Evolutionary conservation across 2,888 invertebrate species (phyloP), one percentile per base, ranked within the genome.

Genomic region (Celastrina argiolus): DNA sequence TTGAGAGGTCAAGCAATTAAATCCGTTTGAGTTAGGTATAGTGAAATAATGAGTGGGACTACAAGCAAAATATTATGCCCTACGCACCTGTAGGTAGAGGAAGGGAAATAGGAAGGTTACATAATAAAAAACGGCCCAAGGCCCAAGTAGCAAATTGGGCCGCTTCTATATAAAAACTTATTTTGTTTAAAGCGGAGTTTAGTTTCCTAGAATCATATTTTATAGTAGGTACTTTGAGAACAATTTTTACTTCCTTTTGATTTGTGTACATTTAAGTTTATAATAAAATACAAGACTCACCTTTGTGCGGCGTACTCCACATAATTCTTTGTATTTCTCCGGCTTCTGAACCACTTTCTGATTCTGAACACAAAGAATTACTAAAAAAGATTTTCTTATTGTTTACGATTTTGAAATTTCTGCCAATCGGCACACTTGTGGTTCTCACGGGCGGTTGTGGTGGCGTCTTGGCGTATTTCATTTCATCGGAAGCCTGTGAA

Each of bases 281-380:
- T 45, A 14, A 36, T 6, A 61, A 56, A 18, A 51, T 42, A 63
- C 59, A 63, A 65, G 7, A 64, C 76, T 75, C 71, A 78, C 77
- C 77, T 70, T 76, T 76, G 26, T 70, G 73, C 7, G 72, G 64
- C 74, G 83, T 81, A 72, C 76, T 82, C 71, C 85, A 88, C 76
- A 93, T 82, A 75, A 94, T 94, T 73, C 93, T 89, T 76, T 94
- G 94, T 68, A 95, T 92, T 83, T 95, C 95, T 4, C 94, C 94
- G 45, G 94, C 94, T 79, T 95, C 95, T 51, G 94, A 94, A 31
- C 94, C 94, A 77, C 94, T 94, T 80, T 95, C 95, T 69, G 94
- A 94, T 76, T 94, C 94, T 4, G 92, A 92, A 71, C 82, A 85
- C 68, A 83, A 65, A n/a, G 79, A 78, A 69, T 79, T 68, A 69